phyloP scores from a whole-genome alignment of 2,113 vertebrate genomes.

The Leuciscus idus region DNA sequence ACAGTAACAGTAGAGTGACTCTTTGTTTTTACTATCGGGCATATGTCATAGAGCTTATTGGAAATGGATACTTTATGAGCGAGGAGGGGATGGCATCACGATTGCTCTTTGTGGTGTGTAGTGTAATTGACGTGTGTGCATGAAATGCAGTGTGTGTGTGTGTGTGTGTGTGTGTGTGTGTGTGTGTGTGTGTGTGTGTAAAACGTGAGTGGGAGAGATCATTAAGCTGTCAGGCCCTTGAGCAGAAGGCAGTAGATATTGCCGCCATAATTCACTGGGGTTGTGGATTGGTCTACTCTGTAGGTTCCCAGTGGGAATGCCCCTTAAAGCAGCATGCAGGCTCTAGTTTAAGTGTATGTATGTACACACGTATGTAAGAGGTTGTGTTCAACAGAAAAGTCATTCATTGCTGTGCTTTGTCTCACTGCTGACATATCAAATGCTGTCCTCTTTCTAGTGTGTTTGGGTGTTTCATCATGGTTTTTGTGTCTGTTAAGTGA shows the following conservation, averaged over 20 bases:
- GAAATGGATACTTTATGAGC: slow-evolving; percentile 50
- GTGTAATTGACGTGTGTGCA: slow-evolving; percentile 32
- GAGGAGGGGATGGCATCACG: slow-evolving; percentile 15
- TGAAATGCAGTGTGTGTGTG: slow-evolving; percentile 36
- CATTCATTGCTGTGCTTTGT: neutral
- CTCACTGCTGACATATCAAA: slow-evolving; percentile 1
- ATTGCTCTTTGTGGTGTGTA: slow-evolving; percentile 42
- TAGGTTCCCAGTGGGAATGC: slow-evolving; percentile 34
- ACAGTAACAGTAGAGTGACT: neutral
- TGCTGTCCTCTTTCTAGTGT: neutral
- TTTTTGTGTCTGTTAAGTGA: neutral
- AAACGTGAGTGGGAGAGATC: slow-evolving; percentile 51
- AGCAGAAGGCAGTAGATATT: slow-evolving; percentile 66
- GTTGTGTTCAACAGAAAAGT: neutral
- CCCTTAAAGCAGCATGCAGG: slow-evolving; percentile 44
- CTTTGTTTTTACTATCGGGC: neutral
- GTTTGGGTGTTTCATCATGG: neutral
- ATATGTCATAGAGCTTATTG: slow-evolving; percentile 48
- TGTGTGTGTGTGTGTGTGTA: slow-evolving; percentile 49
- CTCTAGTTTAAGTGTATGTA: slow-evolving; percentile 1
- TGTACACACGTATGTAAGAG: neutral
- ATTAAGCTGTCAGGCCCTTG: slow-evolving; percentile 59
- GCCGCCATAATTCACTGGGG: slow-evolving; percentile 63
- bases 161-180: slow-evolving; percentile 49
- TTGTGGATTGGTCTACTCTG: slow-evolving; percentile 40